A percentile compares a stretch with the other conserved stretches of the same genome.
Evolutionary conservation across 2,113 vertebrate genomes (phyloP).

Genomic region (Alligator mississippiensis): DNA sequence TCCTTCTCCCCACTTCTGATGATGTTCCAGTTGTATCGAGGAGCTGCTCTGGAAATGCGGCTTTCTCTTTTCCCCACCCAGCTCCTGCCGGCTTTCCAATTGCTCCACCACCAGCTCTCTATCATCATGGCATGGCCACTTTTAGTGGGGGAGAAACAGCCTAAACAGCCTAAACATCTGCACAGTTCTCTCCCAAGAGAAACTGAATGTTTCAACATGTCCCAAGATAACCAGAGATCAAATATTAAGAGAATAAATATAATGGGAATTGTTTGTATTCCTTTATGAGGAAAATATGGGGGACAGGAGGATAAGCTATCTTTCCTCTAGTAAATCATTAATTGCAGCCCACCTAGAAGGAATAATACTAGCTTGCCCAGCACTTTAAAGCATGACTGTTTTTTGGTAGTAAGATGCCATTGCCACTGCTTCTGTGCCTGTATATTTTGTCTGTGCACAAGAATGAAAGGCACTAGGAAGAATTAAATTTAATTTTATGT

Average conservation of each 20-base stretch:
- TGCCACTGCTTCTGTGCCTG: fast-evolving
- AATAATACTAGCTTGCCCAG: background rate
- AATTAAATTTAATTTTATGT: slow-evolving; percentile 58
- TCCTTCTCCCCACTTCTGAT: too few species aligned
- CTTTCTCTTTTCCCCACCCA: too few species aligned
- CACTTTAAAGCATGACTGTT: background rate
- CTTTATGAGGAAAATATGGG: background rate
- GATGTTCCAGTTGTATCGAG: too few species aligned
- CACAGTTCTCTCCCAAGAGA: background rate
- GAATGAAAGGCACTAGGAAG: background rate
- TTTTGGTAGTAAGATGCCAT: background rate
- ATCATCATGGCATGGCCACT: too few species aligned
- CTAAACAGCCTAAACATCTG: too few species aligned
- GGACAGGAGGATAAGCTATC: background rate
- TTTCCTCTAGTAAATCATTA: background rate
- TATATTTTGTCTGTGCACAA: background rate
- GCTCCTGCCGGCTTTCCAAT: too few species aligned
- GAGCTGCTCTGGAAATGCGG: too few species aligned
- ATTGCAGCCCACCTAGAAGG: background rate
- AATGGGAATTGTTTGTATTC: background rate
- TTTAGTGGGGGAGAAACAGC: too few species aligned
- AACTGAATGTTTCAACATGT: background rate
- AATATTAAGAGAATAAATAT: background rate
- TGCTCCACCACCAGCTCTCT: too few species aligned
- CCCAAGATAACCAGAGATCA: background rate